Conservation (phyloP, 2,113 vertebrate genomes). For the Syngnathus scovelli region DNA sequence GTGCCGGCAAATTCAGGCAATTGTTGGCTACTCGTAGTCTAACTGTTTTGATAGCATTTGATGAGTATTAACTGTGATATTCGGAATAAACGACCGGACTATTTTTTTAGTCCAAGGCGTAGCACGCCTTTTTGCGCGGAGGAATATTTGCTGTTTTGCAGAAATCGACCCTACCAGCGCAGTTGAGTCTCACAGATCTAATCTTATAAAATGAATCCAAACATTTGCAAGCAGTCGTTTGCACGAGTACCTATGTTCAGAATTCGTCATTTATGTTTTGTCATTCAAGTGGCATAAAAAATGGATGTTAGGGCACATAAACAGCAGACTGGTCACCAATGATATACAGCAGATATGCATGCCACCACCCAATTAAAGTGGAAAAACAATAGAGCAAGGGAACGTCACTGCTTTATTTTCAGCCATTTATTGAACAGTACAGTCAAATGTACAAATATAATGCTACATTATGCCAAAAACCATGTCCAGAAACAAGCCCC, state of each 20-base stretch:
- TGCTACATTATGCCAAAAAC: background rate
- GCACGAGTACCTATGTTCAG: background rate
- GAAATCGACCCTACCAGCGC: background rate
- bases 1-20: fast-evolving
- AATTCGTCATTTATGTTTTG: background rate
- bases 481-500: background rate
- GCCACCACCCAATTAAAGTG: too few species aligned
- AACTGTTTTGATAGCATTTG: fast-evolving
- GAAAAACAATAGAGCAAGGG: too few species aligned
- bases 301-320: background rate
- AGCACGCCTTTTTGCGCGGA: slow-evolving; percentile 54
- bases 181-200: background rate
- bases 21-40: background rate
- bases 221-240: background rate
- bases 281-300: background rate
- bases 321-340: background rate
- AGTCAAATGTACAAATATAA: background rate
- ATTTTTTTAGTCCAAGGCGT: slow-evolving; percentile 61
- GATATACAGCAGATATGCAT: too few species aligned
- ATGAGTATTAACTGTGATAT: background rate
- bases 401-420: background rate
- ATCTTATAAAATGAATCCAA: background rate
- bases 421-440: background rate
- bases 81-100: slow-evolving; percentile 45
- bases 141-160: slow-evolving; percentile 44